Evolutionary conservation across 2,797 vertebrate species (phyloP), one percentile per base, ranked within the genome.

Genomic region (Girardinus metallicus): DNA sequence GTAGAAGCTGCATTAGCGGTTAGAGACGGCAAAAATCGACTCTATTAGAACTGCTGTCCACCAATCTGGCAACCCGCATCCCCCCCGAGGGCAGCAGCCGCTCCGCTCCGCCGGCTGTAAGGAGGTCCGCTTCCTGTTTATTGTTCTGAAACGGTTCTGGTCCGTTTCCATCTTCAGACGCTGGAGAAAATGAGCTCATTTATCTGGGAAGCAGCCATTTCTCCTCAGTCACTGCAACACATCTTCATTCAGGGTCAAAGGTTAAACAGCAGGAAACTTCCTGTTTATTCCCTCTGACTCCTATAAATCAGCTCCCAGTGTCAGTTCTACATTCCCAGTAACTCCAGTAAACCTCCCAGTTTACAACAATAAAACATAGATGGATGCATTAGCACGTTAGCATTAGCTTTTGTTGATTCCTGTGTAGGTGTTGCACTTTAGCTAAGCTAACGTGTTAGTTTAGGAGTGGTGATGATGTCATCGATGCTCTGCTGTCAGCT

Each of bases 11-110:
- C 18, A 18, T 49, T 49, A 49, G 47, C 47, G 6, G 47, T 49
- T 49, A 8, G 60, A 62, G 60, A 62, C 60, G 8, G 15, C 12
- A 62, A 12, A 43, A 55, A 72, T 75, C 39, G 8, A 78, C 78
- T 85, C 70, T 0, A 34, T 57, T 29, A 77, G 70, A 74, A 76
- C 53, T 5, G 70, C 73, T 57, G 79, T 55, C 53, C 68, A 53
- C 60, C 73, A 41, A 51, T 53, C 6, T 62, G 29, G 60, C 60
- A 62, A 62, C 60, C 60, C 60, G 6, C 60, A 34, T 62, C 60
- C 60, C 60, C 60, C 60, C 60, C 5, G 29, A 31, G 57, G 57
- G 57, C 57, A 62, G 57, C 5, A 31, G 57, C 5, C 13, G 12
- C 29, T 15, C 29, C 13, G 29, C 31, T 13, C 13, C 12, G n/a